Evolutionary conservation across 2,888 invertebrate genomes (phyloP).

Genomic region (Megamerina dolium): DNA sequence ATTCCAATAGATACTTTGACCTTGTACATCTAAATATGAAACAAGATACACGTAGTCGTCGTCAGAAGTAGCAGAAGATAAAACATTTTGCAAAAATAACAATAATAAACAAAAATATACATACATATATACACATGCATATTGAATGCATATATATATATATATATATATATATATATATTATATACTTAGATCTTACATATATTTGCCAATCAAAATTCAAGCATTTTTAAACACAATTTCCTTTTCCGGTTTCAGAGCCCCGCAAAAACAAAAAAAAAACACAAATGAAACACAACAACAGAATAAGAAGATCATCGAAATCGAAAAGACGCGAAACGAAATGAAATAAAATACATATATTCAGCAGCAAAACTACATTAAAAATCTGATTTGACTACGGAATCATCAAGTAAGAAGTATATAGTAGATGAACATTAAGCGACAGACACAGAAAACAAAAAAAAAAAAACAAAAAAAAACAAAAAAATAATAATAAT

Average conservation of each 20-base stretch:
- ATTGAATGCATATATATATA: neutral
- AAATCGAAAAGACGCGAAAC: neutral
- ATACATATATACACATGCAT: no score
- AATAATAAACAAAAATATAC: neutral
- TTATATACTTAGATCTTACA: neutral
- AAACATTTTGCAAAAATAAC: neutral
- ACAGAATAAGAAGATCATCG: neutral
- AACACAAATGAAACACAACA: neutral
- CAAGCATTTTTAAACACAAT: conserved; percentile 7
- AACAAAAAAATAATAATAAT: no score
- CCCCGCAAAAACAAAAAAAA: neutral
- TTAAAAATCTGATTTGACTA: no score
- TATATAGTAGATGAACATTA: no score
- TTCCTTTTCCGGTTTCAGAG: conserved; percentile 13
- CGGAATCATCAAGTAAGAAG: no score
- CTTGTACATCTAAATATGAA: no score
- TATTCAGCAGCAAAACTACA: no score
- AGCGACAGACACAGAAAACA: no score
- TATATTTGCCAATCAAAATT: conserved; percentile 4
- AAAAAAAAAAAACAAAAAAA: no score
- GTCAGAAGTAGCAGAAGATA: neutral
- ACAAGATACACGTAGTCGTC: no score
- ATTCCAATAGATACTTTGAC: neutral
- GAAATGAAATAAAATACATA: conserved; percentile 1
- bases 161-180: neutral